These are phyloP conservation scores for Tolmerus cingulatus DNA, from an alignment of 2,888 invertebrate genomes.

Conservation along the genomic window DNA sequence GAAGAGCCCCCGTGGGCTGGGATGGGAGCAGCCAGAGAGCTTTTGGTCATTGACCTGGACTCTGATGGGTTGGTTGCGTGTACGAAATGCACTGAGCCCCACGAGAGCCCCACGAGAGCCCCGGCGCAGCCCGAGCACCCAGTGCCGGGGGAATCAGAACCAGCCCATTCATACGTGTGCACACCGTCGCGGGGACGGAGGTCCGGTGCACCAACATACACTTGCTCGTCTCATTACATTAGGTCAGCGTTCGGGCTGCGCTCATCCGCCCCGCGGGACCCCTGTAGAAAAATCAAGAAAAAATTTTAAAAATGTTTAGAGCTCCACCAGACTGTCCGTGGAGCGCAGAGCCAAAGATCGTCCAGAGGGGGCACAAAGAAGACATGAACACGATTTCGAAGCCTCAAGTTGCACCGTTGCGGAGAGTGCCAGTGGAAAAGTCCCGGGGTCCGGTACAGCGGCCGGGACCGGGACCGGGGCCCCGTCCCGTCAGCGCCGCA, in stretches of 20 bases:
- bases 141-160: not conserved
- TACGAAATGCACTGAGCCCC: conserved; percentile 3
- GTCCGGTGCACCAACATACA: not conserved
- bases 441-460: not conserved
- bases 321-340: not conserved
- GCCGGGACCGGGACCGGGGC: not conserved
- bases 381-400: conserved; percentile 15
- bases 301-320: conserved; percentile 36
- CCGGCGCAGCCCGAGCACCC: not conserved
- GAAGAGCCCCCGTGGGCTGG: conserved; percentile 4
- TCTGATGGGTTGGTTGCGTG: conserved; percentile 13
- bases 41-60: conserved; percentile 28
- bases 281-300: conserved; percentile 1
- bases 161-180: conserved; percentile 17
- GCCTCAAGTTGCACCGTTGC: not conserved
- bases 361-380: not conserved
- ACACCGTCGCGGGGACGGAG: not conserved
- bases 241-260: conserved; percentile 20
- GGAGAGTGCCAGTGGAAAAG: conserved; percentile 4
- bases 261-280: not conserved
- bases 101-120: not conserved
- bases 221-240: conserved; percentile 18
- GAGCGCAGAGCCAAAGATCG: not conserved
- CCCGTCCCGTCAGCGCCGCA: not conserved
- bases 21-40: not conserved